A percentile compares a stretch with the other conserved stretches of the same genome.
Evolutionary conservation across 1,140 invertebrate genomes (phyloP).

Genomic region (Temnothorax longispinosus): DNA sequence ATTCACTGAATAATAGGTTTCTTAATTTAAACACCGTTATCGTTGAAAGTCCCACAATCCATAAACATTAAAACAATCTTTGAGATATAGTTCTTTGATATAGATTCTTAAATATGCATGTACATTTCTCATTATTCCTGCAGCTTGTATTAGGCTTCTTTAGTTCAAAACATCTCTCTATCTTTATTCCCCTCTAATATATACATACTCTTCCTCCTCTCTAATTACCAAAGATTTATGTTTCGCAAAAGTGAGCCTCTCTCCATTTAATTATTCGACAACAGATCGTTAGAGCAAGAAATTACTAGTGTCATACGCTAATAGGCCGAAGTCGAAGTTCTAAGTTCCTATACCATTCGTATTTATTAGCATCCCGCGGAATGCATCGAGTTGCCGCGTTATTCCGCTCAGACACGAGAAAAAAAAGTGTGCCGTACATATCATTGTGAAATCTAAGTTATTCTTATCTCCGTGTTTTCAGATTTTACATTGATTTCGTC

Average conservation of each 20-base stretch:
- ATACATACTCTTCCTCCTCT: not conserved
- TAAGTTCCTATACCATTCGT: not conserved
- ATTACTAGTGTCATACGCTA: not conserved
- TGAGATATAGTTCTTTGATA: not conserved
- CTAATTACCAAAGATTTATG: not conserved
- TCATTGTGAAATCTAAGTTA: slow-evolving; percentile 18
- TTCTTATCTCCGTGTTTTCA: slow-evolving; percentile 27
- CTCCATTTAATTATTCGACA: not conserved
- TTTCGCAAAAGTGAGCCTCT: not conserved
- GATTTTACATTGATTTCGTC: slow-evolving; percentile 38
- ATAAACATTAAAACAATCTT: not conserved
- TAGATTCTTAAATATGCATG: not conserved
- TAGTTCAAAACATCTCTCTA: not conserved
- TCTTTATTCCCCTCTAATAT: not conserved
- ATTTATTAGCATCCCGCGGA: not conserved
- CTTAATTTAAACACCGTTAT: not conserved
- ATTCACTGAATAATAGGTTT: not conserved
- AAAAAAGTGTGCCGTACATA: not conserved
- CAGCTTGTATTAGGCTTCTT: not conserved
- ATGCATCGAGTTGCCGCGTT: slow-evolving; percentile 4
- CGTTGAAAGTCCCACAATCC: not conserved
- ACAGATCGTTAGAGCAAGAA: slow-evolving; percentile 22
- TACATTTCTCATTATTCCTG: not conserved
- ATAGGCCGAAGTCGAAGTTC: not conserved
- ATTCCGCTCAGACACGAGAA: not conserved